A percentile compares a stretch with the other conserved stretches of the same genome.
Conservation (phyloP, 2,797 vertebrate genomes). For the Muscicapa striata region DNA sequence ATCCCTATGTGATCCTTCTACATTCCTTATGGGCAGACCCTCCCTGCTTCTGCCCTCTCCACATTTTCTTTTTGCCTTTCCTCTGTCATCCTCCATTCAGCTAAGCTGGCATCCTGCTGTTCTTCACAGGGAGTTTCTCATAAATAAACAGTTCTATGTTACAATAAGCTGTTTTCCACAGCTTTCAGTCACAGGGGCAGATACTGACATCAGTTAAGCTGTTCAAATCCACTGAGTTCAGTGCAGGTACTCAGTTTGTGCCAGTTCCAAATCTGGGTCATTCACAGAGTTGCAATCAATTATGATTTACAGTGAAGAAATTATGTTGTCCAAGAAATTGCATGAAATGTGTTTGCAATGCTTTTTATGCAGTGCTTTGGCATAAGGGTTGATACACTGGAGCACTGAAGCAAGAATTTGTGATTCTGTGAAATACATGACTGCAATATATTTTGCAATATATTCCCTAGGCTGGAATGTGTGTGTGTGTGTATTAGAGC, state of each 20-base stretch:
- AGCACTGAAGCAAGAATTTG: not conserved
- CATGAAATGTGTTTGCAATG: not conserved
- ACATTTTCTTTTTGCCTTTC: not conserved
- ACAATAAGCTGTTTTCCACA: constrained; percentile 20
- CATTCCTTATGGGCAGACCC: not conserved
- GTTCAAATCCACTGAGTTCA: not conserved
- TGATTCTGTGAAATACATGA: not conserved
- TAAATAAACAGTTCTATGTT: constrained; percentile 21
- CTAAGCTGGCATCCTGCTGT: not conserved
- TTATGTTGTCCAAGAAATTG: not conserved
- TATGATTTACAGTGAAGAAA: not conserved
- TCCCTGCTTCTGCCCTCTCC: not conserved
- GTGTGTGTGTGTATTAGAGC: not conserved
- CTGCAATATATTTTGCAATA: not conserved
- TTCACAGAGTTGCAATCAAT: not conserved
- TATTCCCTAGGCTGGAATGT: not conserved
- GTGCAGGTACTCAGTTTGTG: not conserved
- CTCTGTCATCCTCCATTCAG: not conserved
- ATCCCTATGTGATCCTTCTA: not conserved
- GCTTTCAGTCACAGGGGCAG: not conserved
- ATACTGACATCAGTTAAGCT: not conserved
- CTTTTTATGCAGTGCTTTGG: not conserved
- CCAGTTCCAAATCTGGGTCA: not conserved
- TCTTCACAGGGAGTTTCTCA: not conserved
- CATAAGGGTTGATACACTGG: not conserved